A percentile compares a stretch with the other conserved stretches of the same genome.
These are phyloP conservation scores for Apocrypta bakeri DNA, from an alignment of 1,140 invertebrate species.

Conservation along the genomic window DNA sequence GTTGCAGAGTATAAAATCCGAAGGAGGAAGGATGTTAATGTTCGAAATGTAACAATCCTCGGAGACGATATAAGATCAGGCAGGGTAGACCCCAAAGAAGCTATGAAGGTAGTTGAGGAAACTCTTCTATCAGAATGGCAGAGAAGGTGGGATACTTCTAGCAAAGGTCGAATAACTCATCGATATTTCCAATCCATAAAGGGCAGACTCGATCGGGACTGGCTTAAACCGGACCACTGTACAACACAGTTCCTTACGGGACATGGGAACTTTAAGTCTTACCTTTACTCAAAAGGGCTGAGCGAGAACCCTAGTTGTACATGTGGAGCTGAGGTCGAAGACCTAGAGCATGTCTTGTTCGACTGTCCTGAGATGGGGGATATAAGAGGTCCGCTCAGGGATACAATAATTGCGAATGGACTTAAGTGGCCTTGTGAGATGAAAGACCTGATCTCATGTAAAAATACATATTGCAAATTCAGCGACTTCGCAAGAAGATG, in stretches of 20 bases:
- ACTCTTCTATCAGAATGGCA: not conserved
- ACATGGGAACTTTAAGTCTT: not conserved
- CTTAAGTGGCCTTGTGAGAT: too few species aligned
- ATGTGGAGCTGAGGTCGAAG: slow-evolving; percentile 9
- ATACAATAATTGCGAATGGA: too few species aligned
- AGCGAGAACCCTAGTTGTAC: not conserved
- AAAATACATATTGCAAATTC: too few species aligned
- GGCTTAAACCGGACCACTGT: not conserved
- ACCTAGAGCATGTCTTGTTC: not conserved
- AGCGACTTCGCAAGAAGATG: too few species aligned
- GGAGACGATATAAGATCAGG: not conserved
- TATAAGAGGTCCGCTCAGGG: not conserved
- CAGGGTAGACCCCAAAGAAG: not conserved
- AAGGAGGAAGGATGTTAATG: slow-evolving; percentile 9
- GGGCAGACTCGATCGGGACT: not conserved
- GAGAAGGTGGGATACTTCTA: not conserved
- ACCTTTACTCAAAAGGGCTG: not conserved
- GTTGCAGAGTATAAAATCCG: slow-evolving; percentile 31
- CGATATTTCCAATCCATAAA: not conserved
- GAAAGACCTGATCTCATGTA: too few species aligned
- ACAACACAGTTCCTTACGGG: not conserved
- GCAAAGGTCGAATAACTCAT: not conserved
- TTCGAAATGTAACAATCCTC: not conserved
- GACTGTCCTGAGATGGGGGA: not conserved
- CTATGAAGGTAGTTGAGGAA: not conserved